Evolutionary conservation across 2,797 vertebrate genomes (phyloP), one percentile per base, ranked within the genome.

Genomic region (Rhabdomys pumilio): DNA sequence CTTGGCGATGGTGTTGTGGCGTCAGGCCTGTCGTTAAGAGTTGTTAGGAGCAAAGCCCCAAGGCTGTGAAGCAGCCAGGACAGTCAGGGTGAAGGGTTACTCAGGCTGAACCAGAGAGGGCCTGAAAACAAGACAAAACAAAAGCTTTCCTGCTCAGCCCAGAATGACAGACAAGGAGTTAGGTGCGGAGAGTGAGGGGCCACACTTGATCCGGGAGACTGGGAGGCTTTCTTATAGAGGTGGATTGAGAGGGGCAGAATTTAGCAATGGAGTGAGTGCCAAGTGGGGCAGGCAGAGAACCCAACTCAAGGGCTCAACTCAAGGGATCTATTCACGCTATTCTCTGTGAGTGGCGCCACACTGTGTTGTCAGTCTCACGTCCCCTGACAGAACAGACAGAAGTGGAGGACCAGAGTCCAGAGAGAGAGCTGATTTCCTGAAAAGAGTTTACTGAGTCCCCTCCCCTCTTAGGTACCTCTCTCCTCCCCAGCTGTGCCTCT

Each of bases 321-420:
- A 69, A 59, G 67, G 59, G 44, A 34, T 0, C 72, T 12, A 0
- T 61, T 44, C 76, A 59, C 2, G 3, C 29, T 34, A 3, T 50
- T 19, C n/a, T 92, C 53, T 15, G 63, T 10, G 63, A 50, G 34
- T 81, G 41, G 0, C 0, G 4, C 13, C 13, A 3, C 65, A 29
- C n/a, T 57, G 91, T 55, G 81, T 29, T 22, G 19, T 38, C 61
- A 34, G 81, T 59, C 53, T 63, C 75, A 65, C 11, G 20, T 8
- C 61, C 24, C 65, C 50, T 7, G n/a, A 22, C 17, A 24, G 41
- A 41, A 47, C 13, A 88, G 59, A 44, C 38, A 61, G 41, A 57
- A 31, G 22, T 17, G 41, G 22, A 88, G 79, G n/a, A 19, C 17
- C 5, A 14, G 67, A 19, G 99, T 99, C 96, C 0, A 0, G 41